Percentiles rank a stretch among this genome's conserved stretches.
phyloP scores from a whole-genome alignment of 2,113 vertebrate genomes.

The Malurus cyaneus region DNA sequence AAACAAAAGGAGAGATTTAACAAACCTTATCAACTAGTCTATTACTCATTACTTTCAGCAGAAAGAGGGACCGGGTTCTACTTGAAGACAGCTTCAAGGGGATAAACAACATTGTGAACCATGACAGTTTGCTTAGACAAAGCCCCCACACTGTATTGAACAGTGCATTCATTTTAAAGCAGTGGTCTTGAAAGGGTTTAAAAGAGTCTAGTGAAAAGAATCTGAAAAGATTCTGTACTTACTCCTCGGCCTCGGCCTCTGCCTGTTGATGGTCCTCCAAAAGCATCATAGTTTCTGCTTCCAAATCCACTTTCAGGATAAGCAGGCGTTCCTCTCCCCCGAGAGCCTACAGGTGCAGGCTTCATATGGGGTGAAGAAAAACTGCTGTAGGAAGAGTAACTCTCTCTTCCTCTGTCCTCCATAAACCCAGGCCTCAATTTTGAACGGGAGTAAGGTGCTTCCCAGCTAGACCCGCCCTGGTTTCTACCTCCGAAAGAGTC shows the following conservation, averaged over 20 bases:
- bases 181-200: conserved; percentile 86
- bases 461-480: conserved; percentile 86
- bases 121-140: conserved; percentile 64
- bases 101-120: conserved; percentile 62
- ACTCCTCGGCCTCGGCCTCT: conserved; percentile 90
- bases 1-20: conserved; percentile 76
- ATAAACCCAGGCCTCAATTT: conserved; percentile 89
- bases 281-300: conserved; percentile 89
- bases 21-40: conserved; percentile 71
- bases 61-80: conserved; percentile 60
- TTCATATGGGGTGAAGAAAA: conserved; percentile 87
- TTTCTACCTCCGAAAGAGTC: conserved; percentile 90
- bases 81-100: conserved; percentile 69
- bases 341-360: conserved; percentile 88
- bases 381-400: conserved; percentile 87
- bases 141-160: conserved; percentile 71
- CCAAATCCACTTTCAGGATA: conserved; percentile 86
- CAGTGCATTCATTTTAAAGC: conserved; percentile 76
- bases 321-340: conserved; percentile 89
- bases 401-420: conserved; percentile 88
- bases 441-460: conserved; percentile 85
- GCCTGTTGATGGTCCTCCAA: conserved; percentile 86
- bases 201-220: conserved; percentile 89
- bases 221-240: conserved; percentile 90
- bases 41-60: conserved; percentile 68